Base-by-base conservation (phyloP, 2,113 vertebrate species). In the Oxyura jamaicensis region DNA sequence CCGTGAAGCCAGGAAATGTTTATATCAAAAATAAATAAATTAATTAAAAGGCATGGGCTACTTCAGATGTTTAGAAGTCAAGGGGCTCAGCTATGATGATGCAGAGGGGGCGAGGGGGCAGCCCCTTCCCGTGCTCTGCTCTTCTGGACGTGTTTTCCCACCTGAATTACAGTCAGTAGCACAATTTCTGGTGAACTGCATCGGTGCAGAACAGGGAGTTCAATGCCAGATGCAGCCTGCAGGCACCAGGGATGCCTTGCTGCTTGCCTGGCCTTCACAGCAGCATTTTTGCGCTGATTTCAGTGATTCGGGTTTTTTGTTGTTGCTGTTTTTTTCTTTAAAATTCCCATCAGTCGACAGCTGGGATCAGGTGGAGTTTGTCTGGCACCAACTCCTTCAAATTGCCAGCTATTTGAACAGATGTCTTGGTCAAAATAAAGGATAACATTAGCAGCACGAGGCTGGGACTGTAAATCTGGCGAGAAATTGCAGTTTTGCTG, bases 351-450 rank as follows among this genome's bases (percentile, higher is more conserved):
- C 1, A 6, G 41, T 5, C 1, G 4, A 20, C 63, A 63, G 53
- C 60, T 82, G 33, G 60, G 53, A 72, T 78, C 86, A 83, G 82
- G 63, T 77, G 78, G 72, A 88, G 72, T 67, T 93, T 53, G 36
- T 92, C 90, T 25, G 68, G 87, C 67, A 88, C 48, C 85, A 83
- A 63, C 36, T n/a, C 58, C 63, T 2, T 44, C 31, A 73, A 69
- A 82, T 19, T 33, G 3, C 29, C 83, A 87, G 67, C 85, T 84
- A 35, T 83, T 94, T 83, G 46, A 62, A 42, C 17, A 12, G 3
- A 59, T 44, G 46, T 12, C 82, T 23, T 21, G 59, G 39, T 90
- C 75, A 46, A 59, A 80, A 35, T 16, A 59, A 72, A 60, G 39
- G 52, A 25, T 73, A 82, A 81, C 48, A 59, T 39, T 36, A 74